A percentile compares a stretch with the other conserved stretches of the same genome.
Evolutionary conservation across 2,113 vertebrate species (phyloP).

Genomic region (Bufo gargarizans): DNA sequence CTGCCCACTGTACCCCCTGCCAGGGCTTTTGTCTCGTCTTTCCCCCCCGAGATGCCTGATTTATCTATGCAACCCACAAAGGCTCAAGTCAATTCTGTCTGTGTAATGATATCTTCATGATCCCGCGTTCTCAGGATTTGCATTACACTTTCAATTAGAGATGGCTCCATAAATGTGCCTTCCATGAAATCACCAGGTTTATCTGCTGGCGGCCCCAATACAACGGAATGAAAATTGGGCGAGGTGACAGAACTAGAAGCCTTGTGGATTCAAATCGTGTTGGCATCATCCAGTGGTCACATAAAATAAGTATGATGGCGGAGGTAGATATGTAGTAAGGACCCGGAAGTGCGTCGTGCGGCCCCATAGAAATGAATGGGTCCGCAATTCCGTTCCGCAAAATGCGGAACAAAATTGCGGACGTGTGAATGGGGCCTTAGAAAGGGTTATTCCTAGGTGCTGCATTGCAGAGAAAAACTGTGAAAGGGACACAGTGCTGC

Average conservation of each 20-base stretch:
- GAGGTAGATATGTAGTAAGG: background rate
- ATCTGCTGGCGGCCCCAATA: slow-evolving; percentile 2
- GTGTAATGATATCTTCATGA: slow-evolving; percentile 28
- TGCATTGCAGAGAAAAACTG: too few relatives aligned
- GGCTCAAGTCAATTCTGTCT: slow-evolving; percentile 27
- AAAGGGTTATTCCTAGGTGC: too few relatives aligned
- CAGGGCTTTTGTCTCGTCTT: background rate
- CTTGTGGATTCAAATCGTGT: background rate
- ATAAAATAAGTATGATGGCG: background rate
- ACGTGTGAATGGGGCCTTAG: too few relatives aligned
- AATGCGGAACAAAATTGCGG: too few relatives aligned
- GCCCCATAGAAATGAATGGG: too few relatives aligned
- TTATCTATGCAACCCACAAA: slow-evolving; percentile 20
- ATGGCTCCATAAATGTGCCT: slow-evolving; percentile 7
- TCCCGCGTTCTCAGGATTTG: slow-evolving; percentile 7
- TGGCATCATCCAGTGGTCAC: background rate
- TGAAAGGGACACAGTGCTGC: too few relatives aligned
- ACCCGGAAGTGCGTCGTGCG: background rate
- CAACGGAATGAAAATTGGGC: background rate
- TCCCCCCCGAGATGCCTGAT: background rate
- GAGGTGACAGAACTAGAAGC: background rate
- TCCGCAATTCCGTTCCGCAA: too few relatives aligned
- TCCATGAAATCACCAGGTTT: slow-evolving; percentile 22
- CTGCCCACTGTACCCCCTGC: background rate
- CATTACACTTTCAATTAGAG: slow-evolving; percentile 35